Evolutionary conservation across 2,797 vertebrate genomes (phyloP), one percentile per base, ranked within the genome.

Genomic region (Pantherophis vulpinus): DNA sequence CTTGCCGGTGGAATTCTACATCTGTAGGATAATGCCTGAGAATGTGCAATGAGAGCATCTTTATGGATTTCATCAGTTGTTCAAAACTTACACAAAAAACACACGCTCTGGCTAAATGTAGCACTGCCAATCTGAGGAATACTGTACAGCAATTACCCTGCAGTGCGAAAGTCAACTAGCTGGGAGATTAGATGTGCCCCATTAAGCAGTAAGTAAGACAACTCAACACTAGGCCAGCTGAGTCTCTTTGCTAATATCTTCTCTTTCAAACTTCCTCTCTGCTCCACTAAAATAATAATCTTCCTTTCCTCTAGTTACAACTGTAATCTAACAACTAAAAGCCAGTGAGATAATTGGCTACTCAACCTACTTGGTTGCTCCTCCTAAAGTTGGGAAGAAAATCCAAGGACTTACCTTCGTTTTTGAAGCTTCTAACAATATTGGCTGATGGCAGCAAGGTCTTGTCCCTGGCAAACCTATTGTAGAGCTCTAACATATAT

Each of bases 401-500:
- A 0, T 70, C 1, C 2, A n/a, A 0, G 18, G 37, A 93, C 96
- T 95, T 98, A 99, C 99, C 99, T 98, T 99, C 99, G 11, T 99
- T 99, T 97, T 98, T 99, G 98, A 99, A 99, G 97, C 99, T 99
- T 96, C 99, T 98, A 86, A 99, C 98, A 94, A 99, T 99, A 96
- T 99, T 99, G 94, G 99, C 98, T 0, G 98, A 99, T 0, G 99
- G 99, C 98, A 99, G 98, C 10, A 99, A 98, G 0, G 98, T 98
- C 93, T 96, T 98, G 93, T 99, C 99, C 0, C 98, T 99, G 87
- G 99, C 99, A 58, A 99, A 99, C 91, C 98, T 99, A 97, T 99
- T 99, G 97, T 99, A 99, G 56, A 99, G 98, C 96, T 99, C 99
- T 95, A 99, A 95, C 99, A 99, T 99, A 97, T 99, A 99, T 96